Base-by-base conservation (phyloP, 1,140 invertebrate species). In the Brachionus calyciflorus region DNA sequence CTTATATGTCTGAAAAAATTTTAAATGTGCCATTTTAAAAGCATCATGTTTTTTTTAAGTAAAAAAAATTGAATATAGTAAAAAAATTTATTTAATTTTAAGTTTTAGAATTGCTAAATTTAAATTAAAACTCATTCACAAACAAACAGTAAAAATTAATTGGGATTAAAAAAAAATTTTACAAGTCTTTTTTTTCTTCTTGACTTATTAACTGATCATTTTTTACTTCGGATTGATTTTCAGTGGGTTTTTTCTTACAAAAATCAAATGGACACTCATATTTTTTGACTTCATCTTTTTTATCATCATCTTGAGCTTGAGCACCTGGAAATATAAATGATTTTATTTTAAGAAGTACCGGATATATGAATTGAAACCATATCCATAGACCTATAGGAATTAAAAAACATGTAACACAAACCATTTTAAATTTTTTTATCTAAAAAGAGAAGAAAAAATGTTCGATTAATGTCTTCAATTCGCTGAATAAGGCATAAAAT, bases 221-320 rank as follows among this genome's bases (percentile, higher is more conserved):
- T 69, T 41, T 26, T 3, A 4, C 12, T 26, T 3, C 49, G 49
- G 17, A 19, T 5, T 12, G 3, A 12, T 37, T 37, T 37, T 60
- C 55, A 19, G 30, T 6, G 17, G 9, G 28, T 60, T 60, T 60
- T 19, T 60, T 60, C 37, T 60, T 60, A n/a, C 65, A 70, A 70
- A 70, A 70, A 48, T 70, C 48, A n/a, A 70, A 70, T 17, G 41
- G 65, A 26, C 65, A 70, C 19, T 70, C 44, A n/a, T 70, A 51
- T 70, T 70, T 70, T 1, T 48, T 70, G 6, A 19, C 0, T 21
- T 70, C 65, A 30, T 70, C 44, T 48, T 48, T 70, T 6, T 46
- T 33, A 17, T 70, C 65, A 1, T 9, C 44, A 17, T 46, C 48
- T 24, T 26, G 12, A 46, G 65, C 3, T 19, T 12, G 4, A 19